Evolutionary conservation across 2,888 invertebrate genomes (phyloP).

Genomic region (Agrochola lychnidis): DNA sequence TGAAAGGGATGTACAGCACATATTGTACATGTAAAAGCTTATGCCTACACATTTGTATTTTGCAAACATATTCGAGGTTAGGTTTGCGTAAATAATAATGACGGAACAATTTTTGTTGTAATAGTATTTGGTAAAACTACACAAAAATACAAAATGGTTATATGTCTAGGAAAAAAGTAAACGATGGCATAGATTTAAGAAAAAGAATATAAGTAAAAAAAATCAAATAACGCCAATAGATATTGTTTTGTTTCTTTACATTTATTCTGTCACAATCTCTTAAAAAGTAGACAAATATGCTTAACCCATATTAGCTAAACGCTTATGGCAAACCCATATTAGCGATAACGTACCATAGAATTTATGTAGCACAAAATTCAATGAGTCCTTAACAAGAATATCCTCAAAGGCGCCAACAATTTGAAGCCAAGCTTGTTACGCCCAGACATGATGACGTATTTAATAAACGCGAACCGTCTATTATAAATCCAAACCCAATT

Average conservation of each 20-base stretch:
- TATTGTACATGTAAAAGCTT: slow-evolving; percentile 32
- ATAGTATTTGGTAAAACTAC: neutral
- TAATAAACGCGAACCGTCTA: slow-evolving; percentile 39
- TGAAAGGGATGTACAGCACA: slow-evolving; percentile 34
- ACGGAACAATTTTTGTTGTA: slow-evolving; percentile 7
- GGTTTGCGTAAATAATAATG: slow-evolving; percentile 29
- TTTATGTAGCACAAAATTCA: neutral
- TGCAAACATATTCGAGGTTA: slow-evolving; percentile 41
- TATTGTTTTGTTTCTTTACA: neutral
- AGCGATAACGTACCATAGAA: neutral
- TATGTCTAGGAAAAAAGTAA: neutral
- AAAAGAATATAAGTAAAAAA: neutral
- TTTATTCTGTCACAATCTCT: neutral
- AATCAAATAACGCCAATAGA: neutral
- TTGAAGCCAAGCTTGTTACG: slow-evolving; percentile 20
- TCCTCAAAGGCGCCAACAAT: slow-evolving; percentile 15
- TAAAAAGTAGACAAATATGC: neutral
- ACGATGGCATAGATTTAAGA: neutral
- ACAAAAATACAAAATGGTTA: neutral
- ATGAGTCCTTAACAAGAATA: slow-evolving; percentile 4
- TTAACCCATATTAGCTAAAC: neutral
- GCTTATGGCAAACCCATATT: neutral
- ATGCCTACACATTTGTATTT: slow-evolving; percentile 37
- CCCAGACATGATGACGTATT: slow-evolving; percentile 19
- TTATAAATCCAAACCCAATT: slow-evolving; percentile 50